Base-by-base conservation (phyloP, 2,888 invertebrate species). In the Drosophila diplacantha region DNA sequence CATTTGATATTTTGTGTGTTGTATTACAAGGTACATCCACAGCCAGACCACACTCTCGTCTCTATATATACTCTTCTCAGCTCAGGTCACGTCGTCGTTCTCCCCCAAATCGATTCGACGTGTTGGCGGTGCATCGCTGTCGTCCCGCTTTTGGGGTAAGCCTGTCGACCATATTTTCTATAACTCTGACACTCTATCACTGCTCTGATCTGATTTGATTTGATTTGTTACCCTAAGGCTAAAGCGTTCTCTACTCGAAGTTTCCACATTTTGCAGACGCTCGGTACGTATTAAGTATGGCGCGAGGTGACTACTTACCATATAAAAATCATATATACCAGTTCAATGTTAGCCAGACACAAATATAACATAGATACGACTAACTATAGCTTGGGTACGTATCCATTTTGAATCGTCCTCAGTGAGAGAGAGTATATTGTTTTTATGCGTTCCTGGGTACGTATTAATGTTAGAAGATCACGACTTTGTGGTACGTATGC, bases 241-340 rank as follows among this genome's bases (percentile, higher is more conserved):
- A 38, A 59, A 58, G 58, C 58, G 72, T 78, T 72, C 59, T 72
- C 65, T 60, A 63, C 76, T 73, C 66, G 66, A 81, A 75, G 69
- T 71, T 61, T 62, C 24, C 71, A 83, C 61, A 20, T 77, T 69
- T 78, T 72, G 75, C 83, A 74, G 81, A 69, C 72, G 43, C 52
- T 52, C 20, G 83, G 78, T 78, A 78, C 71, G 78, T 78, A 78
- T 78, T 67, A 62, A 74, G 81, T 80, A 62, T 73, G 52, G 47
- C 46, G 53, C 49, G 50, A 67, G 61, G 49, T 54, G 53, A 54
- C 24, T 54, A 50, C 59, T 37, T 49, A 50, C 24, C 44, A 46
- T 12, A 32, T 52, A 49, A 18, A 38, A 12, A 24, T 16, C 22
- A 29, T 26, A 49, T 53, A 51, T 18, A 58, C 38, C 59, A 39